phyloP scores from a whole-genome alignment of 1,140 invertebrate species.

The Drepana arcuata region DNA sequence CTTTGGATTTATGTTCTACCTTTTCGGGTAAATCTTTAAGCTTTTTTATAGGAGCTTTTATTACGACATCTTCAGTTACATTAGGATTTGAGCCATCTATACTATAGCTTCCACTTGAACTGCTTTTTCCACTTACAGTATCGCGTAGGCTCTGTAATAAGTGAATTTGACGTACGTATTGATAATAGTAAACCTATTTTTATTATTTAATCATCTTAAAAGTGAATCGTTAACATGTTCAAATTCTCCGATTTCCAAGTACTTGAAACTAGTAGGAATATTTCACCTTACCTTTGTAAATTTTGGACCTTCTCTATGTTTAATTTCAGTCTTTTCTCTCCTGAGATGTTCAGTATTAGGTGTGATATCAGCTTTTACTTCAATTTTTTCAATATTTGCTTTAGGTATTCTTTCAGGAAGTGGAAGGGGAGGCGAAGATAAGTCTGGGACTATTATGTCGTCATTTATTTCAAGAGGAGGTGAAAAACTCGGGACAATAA shows the following conservation, averaged over 20 bases:
- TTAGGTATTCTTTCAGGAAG: conserved; percentile 56
- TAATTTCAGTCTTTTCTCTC: conserved; percentile 65
- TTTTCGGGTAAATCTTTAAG: conserved; percentile 36
- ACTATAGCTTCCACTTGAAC: conserved; percentile 78
- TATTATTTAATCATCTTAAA: too few relatives aligned
- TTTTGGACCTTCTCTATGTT: conserved; percentile 39
- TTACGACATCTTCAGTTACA: conserved; percentile 44
- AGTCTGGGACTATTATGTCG: conserved; percentile 65
- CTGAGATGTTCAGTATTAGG: conserved; percentile 35
- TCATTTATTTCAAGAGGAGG: conserved; percentile 66
- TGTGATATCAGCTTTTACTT: conserved; percentile 57
- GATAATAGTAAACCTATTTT: too few relatives aligned
- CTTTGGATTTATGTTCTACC: conserved; percentile 30
- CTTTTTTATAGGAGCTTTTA: conserved; percentile 40
- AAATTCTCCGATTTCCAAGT: too few relatives aligned
- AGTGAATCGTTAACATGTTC: too few relatives aligned
- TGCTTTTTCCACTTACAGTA: conserved; percentile 73
- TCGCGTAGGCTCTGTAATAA: too few relatives aligned
- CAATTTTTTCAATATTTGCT: conserved; percentile 46
- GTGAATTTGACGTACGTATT: too few relatives aligned
- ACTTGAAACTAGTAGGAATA: too few relatives aligned
- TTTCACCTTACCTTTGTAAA: conserved; percentile 32
- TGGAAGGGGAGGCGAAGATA: conserved; percentile 58
- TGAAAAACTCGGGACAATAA: conserved; percentile 72
- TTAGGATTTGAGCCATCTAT: conserved; percentile 73